A percentile compares a stretch with the other conserved stretches of the same genome.
These are phyloP conservation scores for Crepidodera aurea DNA, from an alignment of 2,888 invertebrate genomes.

Conservation along the genomic window DNA sequence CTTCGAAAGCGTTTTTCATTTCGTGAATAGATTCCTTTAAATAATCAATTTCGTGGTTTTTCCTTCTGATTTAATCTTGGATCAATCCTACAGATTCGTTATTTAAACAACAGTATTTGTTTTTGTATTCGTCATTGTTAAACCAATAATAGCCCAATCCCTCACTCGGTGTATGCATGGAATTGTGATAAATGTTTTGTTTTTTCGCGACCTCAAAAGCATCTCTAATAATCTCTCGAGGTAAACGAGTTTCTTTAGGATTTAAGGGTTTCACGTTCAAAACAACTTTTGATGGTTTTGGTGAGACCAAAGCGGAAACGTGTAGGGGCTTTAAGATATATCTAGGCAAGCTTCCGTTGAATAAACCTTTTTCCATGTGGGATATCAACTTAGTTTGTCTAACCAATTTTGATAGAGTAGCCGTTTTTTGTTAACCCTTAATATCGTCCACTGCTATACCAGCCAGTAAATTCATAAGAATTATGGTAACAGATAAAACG, in stretches of 20 bases:
- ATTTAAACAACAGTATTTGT: constrained; percentile 24
- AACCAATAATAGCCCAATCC: constrained; percentile 29
- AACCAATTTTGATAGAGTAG: constrained; percentile 82
- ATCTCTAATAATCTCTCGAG: constrained; percentile 78
- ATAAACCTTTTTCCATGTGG: constrained; percentile 82
- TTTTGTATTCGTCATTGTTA: constrained; percentile 21
- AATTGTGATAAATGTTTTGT: constrained; percentile 66
- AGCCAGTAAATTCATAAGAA: constrained; percentile 84
- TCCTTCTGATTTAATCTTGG: constrained; percentile 72
- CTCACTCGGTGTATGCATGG: constrained; percentile 17
- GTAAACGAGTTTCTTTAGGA: constrained; percentile 82
- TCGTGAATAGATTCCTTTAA: constrained; percentile 73
- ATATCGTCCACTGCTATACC: constrained; percentile 90
- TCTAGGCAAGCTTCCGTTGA: constrained; percentile 80
- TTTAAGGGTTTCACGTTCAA: constrained; percentile 84
- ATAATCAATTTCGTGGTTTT: constrained; percentile 71
- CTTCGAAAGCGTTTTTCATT: constrained; percentile 57
- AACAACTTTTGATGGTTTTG: constrained; percentile 82
- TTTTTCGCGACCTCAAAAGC: constrained; percentile 83
- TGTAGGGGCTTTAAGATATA: constrained; percentile 77
- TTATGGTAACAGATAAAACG: constrained; percentile 83
- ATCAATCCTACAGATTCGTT: constrained; percentile 65
- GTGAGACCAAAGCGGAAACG: constrained; percentile 81
- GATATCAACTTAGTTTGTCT: constrained; percentile 86
- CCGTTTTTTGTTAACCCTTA: constrained; percentile 84